A percentile compares a stretch with the other conserved stretches of the same genome.
These are phyloP conservation scores for Echinometra lucunter DNA, from an alignment of 53 echinoderm and acorn worm genomes.

Conservation along the genomic window DNA sequence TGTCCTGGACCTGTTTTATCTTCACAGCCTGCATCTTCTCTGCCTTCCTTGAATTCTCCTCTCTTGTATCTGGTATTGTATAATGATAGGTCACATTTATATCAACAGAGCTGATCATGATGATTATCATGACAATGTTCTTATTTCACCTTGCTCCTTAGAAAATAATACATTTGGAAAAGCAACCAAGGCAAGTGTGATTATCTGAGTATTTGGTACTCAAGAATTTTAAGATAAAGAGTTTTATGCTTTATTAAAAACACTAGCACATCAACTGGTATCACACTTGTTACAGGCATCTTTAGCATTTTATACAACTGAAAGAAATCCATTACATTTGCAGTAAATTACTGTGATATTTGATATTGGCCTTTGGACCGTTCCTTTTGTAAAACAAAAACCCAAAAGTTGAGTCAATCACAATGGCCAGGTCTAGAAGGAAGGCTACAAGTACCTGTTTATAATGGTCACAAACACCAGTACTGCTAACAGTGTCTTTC, in stretches of 20 bases:
- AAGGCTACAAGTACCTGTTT: not conserved
- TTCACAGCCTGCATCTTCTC: slow-evolving; percentile 84
- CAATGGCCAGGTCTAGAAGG: not conserved
- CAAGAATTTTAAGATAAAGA: too few species aligned
- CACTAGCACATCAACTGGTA: too few species aligned
- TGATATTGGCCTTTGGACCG: too few species aligned
- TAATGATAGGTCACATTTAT: too few species aligned
- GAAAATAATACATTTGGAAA: not conserved
- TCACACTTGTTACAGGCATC: too few species aligned
- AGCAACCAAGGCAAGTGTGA: too few species aligned
- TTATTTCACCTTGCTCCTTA: not conserved
- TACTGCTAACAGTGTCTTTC: not conserved
- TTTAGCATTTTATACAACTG: too few species aligned
- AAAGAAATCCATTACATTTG: too few species aligned
- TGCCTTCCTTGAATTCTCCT: slow-evolving; percentile 85
- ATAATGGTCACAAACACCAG: not conserved
- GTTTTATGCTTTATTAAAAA: too few species aligned
- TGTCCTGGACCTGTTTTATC: slow-evolving; percentile 89
- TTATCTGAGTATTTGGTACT: too few species aligned
- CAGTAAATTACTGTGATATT: not conserved
- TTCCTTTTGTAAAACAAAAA: not conserved
- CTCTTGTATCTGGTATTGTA: slow-evolving; percentile 76
- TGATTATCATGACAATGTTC: not conserved
- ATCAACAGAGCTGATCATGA: too few species aligned
- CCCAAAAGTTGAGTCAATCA: not conserved